Conservation (phyloP, 2,888 invertebrate genomes). For the Parthenolecanium corni region DNA sequence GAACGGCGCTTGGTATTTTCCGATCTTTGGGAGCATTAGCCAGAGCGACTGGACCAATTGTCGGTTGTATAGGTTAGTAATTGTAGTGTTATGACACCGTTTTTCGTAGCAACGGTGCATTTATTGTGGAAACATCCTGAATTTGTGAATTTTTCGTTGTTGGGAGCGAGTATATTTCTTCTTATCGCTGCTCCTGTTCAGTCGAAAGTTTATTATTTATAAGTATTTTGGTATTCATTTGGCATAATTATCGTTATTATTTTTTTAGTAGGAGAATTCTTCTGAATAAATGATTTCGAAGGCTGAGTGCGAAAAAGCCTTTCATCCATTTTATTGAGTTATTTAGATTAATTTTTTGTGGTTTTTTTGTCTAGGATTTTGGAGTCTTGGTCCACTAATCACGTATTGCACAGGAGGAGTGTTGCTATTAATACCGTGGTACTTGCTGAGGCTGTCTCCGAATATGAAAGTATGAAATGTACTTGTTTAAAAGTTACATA, state of each 20-base stretch:
- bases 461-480: neutral
- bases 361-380: slow-evolving; percentile 56
- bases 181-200: no score
- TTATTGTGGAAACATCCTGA: neutral
- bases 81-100: neutral
- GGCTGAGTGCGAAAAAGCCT: neutral
- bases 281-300: neutral
- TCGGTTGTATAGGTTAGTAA: slow-evolving; percentile 64
- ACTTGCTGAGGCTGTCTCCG: slow-evolving; percentile 33
- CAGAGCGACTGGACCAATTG: slow-evolving; percentile 77
- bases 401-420: slow-evolving; percentile 74
- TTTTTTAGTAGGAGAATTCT: no score
- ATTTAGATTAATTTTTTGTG: slow-evolving; percentile 17
- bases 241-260: no score
- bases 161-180: no score
- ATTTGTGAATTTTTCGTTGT: neutral
- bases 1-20: slow-evolving; percentile 84
- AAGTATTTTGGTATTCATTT: no score
- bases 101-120: neutral
- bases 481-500: no score
- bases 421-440: slow-evolving; percentile 57
- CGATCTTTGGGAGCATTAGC: slow-evolving; percentile 90
- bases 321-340: no score
- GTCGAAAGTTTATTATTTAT: no score
- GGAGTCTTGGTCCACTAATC: slow-evolving; percentile 72